Base-by-base conservation (phyloP, 2,797 vertebrate genomes). In the Lepilemur septentrionalis region DNA sequence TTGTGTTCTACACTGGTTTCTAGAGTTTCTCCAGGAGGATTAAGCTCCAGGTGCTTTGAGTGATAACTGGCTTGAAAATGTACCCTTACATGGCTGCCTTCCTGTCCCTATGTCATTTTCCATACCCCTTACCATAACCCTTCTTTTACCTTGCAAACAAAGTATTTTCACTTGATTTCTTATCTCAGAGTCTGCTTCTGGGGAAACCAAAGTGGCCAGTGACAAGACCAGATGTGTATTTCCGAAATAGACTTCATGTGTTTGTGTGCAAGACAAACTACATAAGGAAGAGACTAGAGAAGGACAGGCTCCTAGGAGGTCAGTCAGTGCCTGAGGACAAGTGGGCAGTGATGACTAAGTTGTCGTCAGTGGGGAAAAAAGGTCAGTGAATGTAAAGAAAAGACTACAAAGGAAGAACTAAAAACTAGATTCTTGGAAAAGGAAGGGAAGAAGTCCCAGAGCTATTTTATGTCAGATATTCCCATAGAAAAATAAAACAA, bases 401-500 rank as follows among this genome's bases (percentile, higher is more conserved):
- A 72, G 55, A 48, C 32, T 11, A 14, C 14, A 67, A 93, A 48
- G 50, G 72, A 89, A 93, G 35, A 81, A 91, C 7, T 55, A 46
- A 55, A 13, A 90, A 59, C 32, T 79, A 63, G 25, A 92, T 69
- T 80, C 28, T 84, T 75, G 43, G 52, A 95, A 92, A 73, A 4
- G 22, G 14, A 84, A 94, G 94, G 22, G 17, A 84, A 95, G 28
- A 43, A 86, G 78, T 84, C 72, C 73, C 28, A 43, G 8, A 32
- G 35, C 48, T 23, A 93, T 86, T 90, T 94, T 72, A 88, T 84
- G 13, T 93, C 20, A 82, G 69, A 82, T 65, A 69, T 80, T 90
- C 80, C 13, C 70, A 92, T 4, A 59, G 23, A 78, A 88, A 88
- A 93, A 80, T 32, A 63, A 92, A 88, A 76, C 30, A 59, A 52